phyloP scores from a whole-genome alignment of 1,140 invertebrate species.

The Calosoma granatense region DNA sequence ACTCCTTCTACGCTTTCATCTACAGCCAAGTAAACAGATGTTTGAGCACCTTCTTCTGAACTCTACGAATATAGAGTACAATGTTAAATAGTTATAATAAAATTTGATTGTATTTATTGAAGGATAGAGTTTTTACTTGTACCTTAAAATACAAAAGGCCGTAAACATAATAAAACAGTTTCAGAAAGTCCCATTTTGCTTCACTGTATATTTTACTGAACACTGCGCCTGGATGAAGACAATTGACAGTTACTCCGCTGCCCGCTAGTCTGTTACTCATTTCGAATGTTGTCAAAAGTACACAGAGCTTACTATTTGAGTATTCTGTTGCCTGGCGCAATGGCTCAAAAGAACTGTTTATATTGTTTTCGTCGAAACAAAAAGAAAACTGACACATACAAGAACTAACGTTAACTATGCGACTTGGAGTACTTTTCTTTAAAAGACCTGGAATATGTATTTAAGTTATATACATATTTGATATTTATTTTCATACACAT shows the following conservation, averaged over 20 bases:
- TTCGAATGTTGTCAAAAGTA: conserved; percentile 35
- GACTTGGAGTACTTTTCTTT: conserved; percentile 29
- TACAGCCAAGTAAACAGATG: conserved; percentile 42
- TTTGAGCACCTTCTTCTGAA: conserved; percentile 43
- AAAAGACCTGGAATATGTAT: conserved; percentile 30
- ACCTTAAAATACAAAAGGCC: not conserved
- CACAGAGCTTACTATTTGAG: conserved; percentile 36
- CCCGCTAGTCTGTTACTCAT: conserved; percentile 29
- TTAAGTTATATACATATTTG: too few species aligned
- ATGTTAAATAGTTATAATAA: too few species aligned
- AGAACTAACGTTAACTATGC: conserved; percentile 36
- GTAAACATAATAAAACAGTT: not conserved
- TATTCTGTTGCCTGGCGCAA: conserved; percentile 16
- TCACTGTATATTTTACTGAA: conserved; percentile 31
- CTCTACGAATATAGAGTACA: conserved; percentile 38
- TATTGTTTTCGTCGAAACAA: conserved; percentile 32
- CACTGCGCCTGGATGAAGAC: conserved; percentile 38
- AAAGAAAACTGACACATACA: conserved; percentile 25
- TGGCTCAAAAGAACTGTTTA: conserved; percentile 21
- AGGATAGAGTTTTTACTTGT: not conserved
- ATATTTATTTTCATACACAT: too few species aligned
- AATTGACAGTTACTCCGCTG: conserved; percentile 33
- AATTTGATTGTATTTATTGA: too few species aligned
- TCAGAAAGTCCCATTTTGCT: not conserved
- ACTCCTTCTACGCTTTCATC: conserved; percentile 39